These are phyloP conservation scores for Bovichtus variegatus DNA, from an alignment of 2,797 vertebrate genomes.

Conservation along the genomic window DNA sequence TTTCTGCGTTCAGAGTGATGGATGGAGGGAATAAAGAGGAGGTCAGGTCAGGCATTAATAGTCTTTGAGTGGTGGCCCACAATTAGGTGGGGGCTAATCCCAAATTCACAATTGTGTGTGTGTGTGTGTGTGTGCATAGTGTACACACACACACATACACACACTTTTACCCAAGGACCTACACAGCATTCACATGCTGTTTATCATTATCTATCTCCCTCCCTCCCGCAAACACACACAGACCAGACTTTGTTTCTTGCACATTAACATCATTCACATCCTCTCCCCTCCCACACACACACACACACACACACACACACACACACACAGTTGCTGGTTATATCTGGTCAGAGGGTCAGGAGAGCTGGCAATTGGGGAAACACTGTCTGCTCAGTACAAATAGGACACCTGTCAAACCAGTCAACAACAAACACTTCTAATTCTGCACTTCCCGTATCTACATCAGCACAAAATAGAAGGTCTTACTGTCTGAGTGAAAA, in stretches of 20 bases:
- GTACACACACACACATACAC: constrained; percentile 19
- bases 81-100: constrained; percentile 70
- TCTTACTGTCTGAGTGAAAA: neutral
- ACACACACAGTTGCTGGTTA: constrained; percentile 62
- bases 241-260: constrained; percentile 64
- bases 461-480: constrained; percentile 23
- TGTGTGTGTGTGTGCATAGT: too few relatives aligned
- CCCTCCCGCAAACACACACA: constrained; percentile 47
- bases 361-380: constrained; percentile 54
- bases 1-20: constrained; percentile 71
- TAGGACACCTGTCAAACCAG: constrained; percentile 69
- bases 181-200: constrained; percentile 43
- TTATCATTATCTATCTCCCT: constrained; percentile 45
- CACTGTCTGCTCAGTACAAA: constrained; percentile 62
- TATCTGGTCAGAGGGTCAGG: constrained; percentile 64
- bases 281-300: neutral
- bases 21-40: constrained; percentile 76
- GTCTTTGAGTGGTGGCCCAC: constrained; percentile 65
- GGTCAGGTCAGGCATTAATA: constrained; percentile 78
- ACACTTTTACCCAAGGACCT: constrained; percentile 38
- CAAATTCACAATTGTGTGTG: constrained; percentile 48
- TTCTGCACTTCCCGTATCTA: constrained; percentile 10
- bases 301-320: constrained; percentile 15
- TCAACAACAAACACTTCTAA: constrained; percentile 45
- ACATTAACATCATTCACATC: constrained; percentile 58